phyloP scores from a whole-genome alignment of 2,797 vertebrate species.

The Pipistrellus nathusii region DNA sequence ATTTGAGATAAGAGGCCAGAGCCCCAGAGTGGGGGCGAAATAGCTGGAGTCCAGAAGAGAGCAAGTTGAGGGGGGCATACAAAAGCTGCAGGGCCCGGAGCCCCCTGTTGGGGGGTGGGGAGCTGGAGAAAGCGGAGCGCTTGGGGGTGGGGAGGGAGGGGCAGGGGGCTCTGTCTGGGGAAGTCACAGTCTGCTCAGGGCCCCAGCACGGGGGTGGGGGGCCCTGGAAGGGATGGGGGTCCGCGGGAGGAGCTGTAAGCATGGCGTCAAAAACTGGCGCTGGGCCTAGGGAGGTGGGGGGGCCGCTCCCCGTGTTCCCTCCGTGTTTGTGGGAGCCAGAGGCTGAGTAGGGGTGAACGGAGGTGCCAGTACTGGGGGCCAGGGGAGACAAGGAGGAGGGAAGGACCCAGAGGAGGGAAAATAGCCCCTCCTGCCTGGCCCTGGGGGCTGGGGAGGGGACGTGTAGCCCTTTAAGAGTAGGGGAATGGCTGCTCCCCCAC shows the following conservation, averaged over 20 bases:
- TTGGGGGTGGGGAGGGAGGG: not conserved
- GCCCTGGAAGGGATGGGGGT: not conserved
- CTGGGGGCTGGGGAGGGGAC: conserved; percentile 59
- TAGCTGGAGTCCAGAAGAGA: not conserved
- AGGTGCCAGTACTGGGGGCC: conserved; percentile 4
- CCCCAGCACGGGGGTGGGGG: not conserved
- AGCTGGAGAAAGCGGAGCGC: conserved; percentile 23
- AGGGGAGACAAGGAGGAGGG: not conserved
- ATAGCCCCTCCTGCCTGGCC: conserved; percentile 65
- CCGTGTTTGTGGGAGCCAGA: not conserved
- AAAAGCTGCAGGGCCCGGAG: not conserved
- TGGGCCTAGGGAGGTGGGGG: not conserved
- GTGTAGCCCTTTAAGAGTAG: conserved; percentile 80
- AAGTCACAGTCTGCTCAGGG: not conserved
- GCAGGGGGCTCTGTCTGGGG: not conserved
- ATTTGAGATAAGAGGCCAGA: conserved; percentile 62
- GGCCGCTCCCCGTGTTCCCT: not conserved
- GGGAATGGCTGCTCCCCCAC: conserved; percentile 57
- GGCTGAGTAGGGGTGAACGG: not conserved
- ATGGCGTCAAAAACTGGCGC: not conserved
- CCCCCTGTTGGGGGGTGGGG: not conserved
- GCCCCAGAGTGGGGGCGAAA: conserved; percentile 23
- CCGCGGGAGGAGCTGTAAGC: not conserved
- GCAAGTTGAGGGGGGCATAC: not conserved
- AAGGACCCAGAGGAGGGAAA: conserved; percentile 61